Base-by-base conservation (phyloP, 2,797 vertebrate species). In the Fratercula arctica region DNA sequence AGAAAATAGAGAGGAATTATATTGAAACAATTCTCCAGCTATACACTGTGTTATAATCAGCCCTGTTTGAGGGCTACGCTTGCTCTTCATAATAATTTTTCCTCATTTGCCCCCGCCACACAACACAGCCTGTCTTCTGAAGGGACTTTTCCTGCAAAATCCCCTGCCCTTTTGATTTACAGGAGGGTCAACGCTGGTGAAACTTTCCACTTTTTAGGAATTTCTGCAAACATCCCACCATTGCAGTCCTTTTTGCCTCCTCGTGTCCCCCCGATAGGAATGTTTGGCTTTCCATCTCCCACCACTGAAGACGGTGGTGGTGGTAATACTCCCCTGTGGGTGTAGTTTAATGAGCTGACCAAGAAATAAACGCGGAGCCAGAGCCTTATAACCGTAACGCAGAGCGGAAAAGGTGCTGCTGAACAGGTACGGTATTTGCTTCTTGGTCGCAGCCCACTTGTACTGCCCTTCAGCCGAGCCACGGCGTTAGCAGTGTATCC, bases 231-330 rank as follows among this genome's bases (percentile, higher is more conserved):
- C 8, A 64, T 45, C 28, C 33, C 60, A 45, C 13, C 3, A 0
- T 4, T 51, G 20, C 41, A 67, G 53, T 13, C 13, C 21, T 17
- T 85, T 84, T 45, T 82, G 28, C 31, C 17, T 53, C 50, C 48
- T 56, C 3, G 0, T 46, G 19, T 5, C 12, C 16, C 8, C 15
- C n/a, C n/a, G 5, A 1, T 1, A 11, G 12, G 41, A 82, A 5
- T 3, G 1, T 16, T 69, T 63, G 74, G 9, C 21, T 37, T 15
- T 81, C 7, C 8, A 0, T 20, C 67, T 85, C 19, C 53, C 37
- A 41, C 17, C 12, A 2, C 54, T 59, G 41, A 37, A 46, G 23
- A 2, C 29, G 21, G 21, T 80, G 67, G 16, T 61, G 41, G 18
- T 72, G 60, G 23, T 16, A 21, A 20, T 72, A 21, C 51, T 66